These are phyloP conservation scores for Berghia stephanieae DNA, from an alignment of 1,140 invertebrate species.

Conservation along the genomic window DNA sequence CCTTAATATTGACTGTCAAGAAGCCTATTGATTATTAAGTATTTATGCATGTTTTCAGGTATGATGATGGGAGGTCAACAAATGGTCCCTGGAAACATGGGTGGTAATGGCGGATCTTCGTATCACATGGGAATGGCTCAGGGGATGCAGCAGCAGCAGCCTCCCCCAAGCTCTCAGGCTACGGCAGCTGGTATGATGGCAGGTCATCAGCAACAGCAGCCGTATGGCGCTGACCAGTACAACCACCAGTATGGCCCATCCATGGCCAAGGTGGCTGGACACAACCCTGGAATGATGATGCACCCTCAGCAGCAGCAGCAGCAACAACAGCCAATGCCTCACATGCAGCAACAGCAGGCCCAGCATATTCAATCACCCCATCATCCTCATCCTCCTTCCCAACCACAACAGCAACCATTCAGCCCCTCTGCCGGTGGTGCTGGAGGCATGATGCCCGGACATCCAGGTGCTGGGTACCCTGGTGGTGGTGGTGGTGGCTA, in stretches of 20 bases:
- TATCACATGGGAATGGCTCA: too few species aligned
- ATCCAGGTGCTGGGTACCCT: slow-evolving; percentile 23
- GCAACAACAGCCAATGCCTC: slow-evolving; percentile 30
- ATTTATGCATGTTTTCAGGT: too few species aligned
- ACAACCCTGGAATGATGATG: slow-evolving; percentile 33
- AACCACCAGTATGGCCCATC: slow-evolving; percentile 20
- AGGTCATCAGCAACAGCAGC: slow-evolving; percentile 13
- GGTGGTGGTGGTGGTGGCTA: slow-evolving; percentile 17
- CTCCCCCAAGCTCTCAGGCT: not conserved
- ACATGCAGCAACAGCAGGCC: slow-evolving; percentile 34
- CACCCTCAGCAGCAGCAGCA: slow-evolving; percentile 33
- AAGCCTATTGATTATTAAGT: too few species aligned
- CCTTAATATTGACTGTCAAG: too few species aligned
- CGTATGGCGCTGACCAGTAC: not conserved
- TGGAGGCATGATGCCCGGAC: slow-evolving; percentile 32
- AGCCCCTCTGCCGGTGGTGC: slow-evolving; percentile 40
- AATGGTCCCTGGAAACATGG: too few species aligned
- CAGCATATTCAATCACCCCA: slow-evolving; percentile 24
- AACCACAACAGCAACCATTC: slow-evolving; percentile 54
- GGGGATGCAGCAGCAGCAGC: not conserved
- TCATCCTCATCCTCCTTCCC: slow-evolving; percentile 40
- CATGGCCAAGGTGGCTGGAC: slow-evolving; percentile 30
- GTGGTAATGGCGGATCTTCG: too few species aligned
- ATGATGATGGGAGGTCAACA: slow-evolving; percentile 13
- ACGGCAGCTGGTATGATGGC: slow-evolving; percentile 23